A percentile compares a stretch with the other conserved stretches of the same genome.
Evolutionary conservation across 2,888 invertebrate genomes (phyloP).

Genomic region (Eupithecia subfuscata): DNA sequence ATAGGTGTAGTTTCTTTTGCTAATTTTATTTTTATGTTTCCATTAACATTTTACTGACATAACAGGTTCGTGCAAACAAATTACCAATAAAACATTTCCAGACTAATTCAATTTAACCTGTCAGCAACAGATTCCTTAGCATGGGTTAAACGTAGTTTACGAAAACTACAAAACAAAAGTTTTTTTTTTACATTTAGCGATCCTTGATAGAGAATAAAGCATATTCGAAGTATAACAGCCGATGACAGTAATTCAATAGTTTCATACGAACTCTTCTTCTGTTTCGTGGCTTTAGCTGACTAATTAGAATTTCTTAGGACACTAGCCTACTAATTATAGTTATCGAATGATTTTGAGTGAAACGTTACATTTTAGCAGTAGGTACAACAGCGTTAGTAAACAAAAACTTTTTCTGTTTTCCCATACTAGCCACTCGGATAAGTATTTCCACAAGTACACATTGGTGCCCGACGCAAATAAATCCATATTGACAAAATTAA

Average conservation of each 20-base stretch:
- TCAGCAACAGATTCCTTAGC: slow-evolving; percentile 2
- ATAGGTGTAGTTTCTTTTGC: too few species aligned
- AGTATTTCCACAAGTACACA: neutral
- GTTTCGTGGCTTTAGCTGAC: neutral
- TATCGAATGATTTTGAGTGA: neutral
- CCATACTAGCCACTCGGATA: neutral
- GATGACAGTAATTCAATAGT: neutral
- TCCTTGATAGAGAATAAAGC: too few species aligned
- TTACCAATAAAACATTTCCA: slow-evolving; percentile 13
- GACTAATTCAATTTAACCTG: slow-evolving; percentile 33
- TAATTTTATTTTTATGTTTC: neutral
- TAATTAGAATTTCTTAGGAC: too few species aligned
- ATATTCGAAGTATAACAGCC: too few species aligned
- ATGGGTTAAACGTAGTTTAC: neutral
- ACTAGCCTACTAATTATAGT: too few species aligned
- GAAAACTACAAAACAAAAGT: neutral
- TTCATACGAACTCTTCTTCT: neutral
- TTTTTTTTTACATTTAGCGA: too few species aligned
- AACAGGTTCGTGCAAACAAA: slow-evolving; percentile 11
- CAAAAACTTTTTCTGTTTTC: neutral
- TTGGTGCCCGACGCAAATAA: slow-evolving; percentile 48
- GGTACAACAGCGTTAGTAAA: too few species aligned
- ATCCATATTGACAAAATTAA: slow-evolving; percentile 72
- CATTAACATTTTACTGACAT: neutral
- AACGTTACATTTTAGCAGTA: neutral